Base-by-base conservation (phyloP, 2,797 vertebrate genomes). In the Betta splendens region DNA sequence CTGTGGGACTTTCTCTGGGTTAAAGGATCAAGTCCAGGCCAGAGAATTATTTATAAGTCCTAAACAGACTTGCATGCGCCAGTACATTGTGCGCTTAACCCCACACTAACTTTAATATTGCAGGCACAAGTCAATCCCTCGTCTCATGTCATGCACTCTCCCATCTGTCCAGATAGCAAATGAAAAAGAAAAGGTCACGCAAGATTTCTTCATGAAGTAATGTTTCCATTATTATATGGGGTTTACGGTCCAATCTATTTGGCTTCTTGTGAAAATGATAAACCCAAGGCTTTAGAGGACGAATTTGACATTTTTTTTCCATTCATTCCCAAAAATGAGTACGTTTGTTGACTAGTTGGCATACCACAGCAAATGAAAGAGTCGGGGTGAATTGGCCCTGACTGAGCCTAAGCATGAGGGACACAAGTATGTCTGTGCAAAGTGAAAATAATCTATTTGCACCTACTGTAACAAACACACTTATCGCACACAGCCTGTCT, bases 21-120 rank as follows among this genome's bases (percentile, higher is more conserved):
- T 75, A 47, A 57, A 43, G 59, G 72, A 74, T 84, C 75, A 77
- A 75, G 59, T 75, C 51, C 70, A 73, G 64, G 64, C 23, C 69
- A 66, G 29, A 64, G 45, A 77, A 75, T 83, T 80, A 81, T 83
- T 82, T 77, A 77, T 76, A 58, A 82, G 54, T 61, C 57, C 49
- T 76, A 70, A 80, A 75, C 66, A 71, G 57, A 44, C 45, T 46
- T 72, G 44, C 37, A 56, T 38, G 65, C 23, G 5, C 26, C 5
- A 26, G 8, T 15, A 48, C 59, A 57, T 39, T 43, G 49, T 44
- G 37, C 52, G 54, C 43, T 69, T 42, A 70, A 67, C 61, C 40
- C 45, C 9, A 46, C 40, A 31, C 57, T 38, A 44, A 65, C 51
- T 32, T 32, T 48, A 13, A 73, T 63, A 48, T 42, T 61, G 2